These are phyloP conservation scores for Spicauda simplicius DNA, from an alignment of 2,888 invertebrate genomes.

Conservation along the genomic window DNA sequence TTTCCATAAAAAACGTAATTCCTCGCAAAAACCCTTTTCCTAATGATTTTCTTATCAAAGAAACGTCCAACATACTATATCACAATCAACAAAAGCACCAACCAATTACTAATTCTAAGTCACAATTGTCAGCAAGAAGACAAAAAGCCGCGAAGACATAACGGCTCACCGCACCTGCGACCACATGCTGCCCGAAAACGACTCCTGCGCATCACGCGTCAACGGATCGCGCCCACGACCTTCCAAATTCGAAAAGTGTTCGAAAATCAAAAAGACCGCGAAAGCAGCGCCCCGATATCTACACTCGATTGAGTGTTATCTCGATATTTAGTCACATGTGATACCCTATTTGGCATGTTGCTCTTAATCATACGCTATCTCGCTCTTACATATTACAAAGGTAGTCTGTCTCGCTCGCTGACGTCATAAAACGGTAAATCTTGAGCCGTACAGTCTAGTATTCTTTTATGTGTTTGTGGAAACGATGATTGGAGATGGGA, in stretches of 20 bases:
- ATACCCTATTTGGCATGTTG: conserved; percentile 80
- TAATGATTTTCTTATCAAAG: too few relatives aligned
- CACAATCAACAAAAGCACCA: neutral
- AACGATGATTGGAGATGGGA: conserved; percentile 33
- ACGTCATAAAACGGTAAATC: conserved; percentile 74
- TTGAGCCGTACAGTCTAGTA: conserved; percentile 50
- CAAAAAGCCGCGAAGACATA: conserved; percentile 40
- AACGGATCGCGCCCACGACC: conserved; percentile 40
- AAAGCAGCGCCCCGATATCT: conserved; percentile 60
- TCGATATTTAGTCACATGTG: conserved; percentile 79
- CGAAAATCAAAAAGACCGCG: conserved; percentile 56
- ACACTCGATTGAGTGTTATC: conserved; percentile 58
- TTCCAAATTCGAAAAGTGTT: conserved; percentile 48
- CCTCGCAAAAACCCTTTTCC: too few relatives aligned
- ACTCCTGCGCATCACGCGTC: conserved; percentile 53
- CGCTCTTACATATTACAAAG: conserved; percentile 42
- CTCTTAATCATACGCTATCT: conserved; percentile 60
- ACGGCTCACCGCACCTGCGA: conserved; percentile 42
- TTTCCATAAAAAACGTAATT: too few relatives aligned
- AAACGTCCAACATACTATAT: neutral
- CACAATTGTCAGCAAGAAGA: conserved; percentile 6
- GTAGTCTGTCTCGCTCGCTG: conserved; percentile 59
- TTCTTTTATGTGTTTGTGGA: conserved; percentile 40
- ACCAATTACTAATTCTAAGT: conserved; percentile 2
- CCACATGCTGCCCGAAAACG: conserved; percentile 64